phyloP scores from a whole-genome alignment of 2,888 invertebrate species.

The Linnaemya tessellans region DNA sequence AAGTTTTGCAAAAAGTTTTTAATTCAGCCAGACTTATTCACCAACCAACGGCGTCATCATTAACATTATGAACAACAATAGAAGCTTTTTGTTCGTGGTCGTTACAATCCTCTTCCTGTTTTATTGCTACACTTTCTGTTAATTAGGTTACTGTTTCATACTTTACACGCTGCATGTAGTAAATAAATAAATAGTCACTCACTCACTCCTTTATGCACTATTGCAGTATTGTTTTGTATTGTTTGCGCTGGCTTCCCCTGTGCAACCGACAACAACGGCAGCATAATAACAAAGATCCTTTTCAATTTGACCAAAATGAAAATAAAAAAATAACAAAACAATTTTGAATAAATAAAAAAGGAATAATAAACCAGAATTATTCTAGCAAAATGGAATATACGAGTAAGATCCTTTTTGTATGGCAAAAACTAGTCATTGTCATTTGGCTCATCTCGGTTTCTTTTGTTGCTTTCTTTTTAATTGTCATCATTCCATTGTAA shows the following conservation, averaged over 20 bases:
- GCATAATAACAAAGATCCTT: slow-evolving; percentile 11
- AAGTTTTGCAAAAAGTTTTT: slow-evolving; percentile 31
- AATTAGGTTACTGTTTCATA: slow-evolving; percentile 63
- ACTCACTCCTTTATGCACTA: neutral
- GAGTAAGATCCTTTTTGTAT: slow-evolving; percentile 5
- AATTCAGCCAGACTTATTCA: slow-evolving; percentile 22
- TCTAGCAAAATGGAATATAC: slow-evolving; percentile 17
- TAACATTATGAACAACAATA: slow-evolving; percentile 37
- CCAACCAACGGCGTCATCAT: slow-evolving; percentile 19
- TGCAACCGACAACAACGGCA: slow-evolving; percentile 2
- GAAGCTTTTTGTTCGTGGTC: neutral
- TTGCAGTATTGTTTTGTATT: slow-evolving; percentile 38
- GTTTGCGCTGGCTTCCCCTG: slow-evolving; percentile 23
- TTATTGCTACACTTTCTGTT: slow-evolving; percentile 51
- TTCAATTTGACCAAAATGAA: slow-evolving; percentile 31
- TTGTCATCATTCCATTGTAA: slow-evolving; percentile 20
- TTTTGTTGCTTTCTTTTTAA: slow-evolving; percentile 3
- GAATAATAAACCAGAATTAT: neutral
- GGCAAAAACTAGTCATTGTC: slow-evolving; percentile 34
- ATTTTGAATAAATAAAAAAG: neutral
- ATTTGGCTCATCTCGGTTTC: slow-evolving; percentile 22
- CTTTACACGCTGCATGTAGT: neutral
- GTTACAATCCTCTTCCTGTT: slow-evolving; percentile 24
- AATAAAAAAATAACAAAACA: neutral
- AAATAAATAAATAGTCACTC: neutral